phyloP scores from a whole-genome alignment of 2,797 vertebrate species.

The Neomorphus geoffroyi region DNA sequence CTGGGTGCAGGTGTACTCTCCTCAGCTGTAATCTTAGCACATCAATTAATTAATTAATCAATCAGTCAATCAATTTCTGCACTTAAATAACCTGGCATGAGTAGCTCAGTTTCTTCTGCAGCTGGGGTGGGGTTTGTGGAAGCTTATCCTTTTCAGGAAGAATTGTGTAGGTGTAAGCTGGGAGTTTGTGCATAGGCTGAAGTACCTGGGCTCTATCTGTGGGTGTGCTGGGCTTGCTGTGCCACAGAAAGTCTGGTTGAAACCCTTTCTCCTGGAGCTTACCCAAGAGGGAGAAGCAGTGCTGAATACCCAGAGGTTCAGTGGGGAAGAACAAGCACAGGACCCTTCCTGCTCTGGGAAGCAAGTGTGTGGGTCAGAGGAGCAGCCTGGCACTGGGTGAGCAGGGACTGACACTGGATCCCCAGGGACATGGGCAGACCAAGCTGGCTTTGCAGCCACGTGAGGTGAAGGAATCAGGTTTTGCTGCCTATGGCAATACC shows the following conservation, averaged over 20 bases:
- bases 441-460: not conserved
- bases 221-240: not conserved
- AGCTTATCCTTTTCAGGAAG: not conserved
- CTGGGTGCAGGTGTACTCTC: not conserved
- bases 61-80: not conserved
- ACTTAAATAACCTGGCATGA: not conserved
- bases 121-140: rapidly evolving
- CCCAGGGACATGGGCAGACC: rapidly evolving
- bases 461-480: not conserved
- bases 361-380: rapidly evolving
- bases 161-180: not conserved
- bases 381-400: not conserved
- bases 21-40: not conserved
- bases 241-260: rapidly evolving
- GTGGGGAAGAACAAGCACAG: rapidly evolving
- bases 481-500: not conserved
- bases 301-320: rapidly evolving
- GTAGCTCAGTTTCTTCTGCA: not conserved
- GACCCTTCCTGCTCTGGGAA: rapidly evolving
- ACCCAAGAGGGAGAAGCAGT: rapidly evolving
- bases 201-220: rapidly evolving
- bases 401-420: rapidly evolving
- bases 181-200: rapidly evolving
- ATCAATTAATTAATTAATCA: not conserved
- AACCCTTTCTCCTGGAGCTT: not conserved